phyloP scores from a whole-genome alignment of 2,797 vertebrate species.

The Craterocephalus amniculus region DNA sequence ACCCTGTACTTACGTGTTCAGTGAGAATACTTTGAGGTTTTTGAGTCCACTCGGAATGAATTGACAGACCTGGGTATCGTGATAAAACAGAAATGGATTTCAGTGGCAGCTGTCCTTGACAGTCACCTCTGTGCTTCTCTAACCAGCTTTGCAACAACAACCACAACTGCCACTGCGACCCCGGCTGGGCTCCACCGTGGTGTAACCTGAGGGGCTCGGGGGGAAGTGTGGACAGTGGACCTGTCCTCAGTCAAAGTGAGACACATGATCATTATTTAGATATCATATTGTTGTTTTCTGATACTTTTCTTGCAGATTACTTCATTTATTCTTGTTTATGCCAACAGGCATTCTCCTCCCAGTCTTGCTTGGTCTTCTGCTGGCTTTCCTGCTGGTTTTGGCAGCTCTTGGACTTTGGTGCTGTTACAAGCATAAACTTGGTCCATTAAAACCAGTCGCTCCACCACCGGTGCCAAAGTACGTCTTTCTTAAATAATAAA shows the following conservation, averaged over 20 bases:
- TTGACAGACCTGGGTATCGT: neutral
- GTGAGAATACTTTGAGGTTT: too few species aligned
- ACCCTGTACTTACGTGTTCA: too few species aligned
- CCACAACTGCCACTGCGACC: slow-evolving; percentile 93
- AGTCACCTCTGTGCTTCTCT: slow-evolving; percentile 15
- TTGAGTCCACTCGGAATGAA: too few species aligned
- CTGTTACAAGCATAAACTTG: slow-evolving; percentile 72
- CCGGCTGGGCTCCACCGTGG: slow-evolving; percentile 91
- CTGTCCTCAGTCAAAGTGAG: slow-evolving; percentile 83
- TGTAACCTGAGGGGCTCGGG: slow-evolving; percentile 87
- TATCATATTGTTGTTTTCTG: neutral
- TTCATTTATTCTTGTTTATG: slow-evolving; percentile 1
- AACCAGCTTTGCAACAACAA: slow-evolving; percentile 86
- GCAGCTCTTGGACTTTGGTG: slow-evolving; percentile 70
- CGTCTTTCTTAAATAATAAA: slow-evolving; percentile 8
- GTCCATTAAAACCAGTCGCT: slow-evolving; percentile 62
- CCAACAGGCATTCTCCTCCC: slow-evolving; percentile 65
- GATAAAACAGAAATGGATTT: neutral
- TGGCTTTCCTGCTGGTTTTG: slow-evolving; percentile 66
- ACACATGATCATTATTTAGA: neutral
- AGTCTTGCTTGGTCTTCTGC: slow-evolving; percentile 63
- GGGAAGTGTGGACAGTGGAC: slow-evolving; percentile 94
- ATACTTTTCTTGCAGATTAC: neutral
- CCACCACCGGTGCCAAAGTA: slow-evolving; percentile 63
- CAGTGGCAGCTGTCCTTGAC: neutral